Evolutionary conservation across 2,113 vertebrate genomes (phyloP).

Genomic region (Ochotona curzoniae): DNA sequence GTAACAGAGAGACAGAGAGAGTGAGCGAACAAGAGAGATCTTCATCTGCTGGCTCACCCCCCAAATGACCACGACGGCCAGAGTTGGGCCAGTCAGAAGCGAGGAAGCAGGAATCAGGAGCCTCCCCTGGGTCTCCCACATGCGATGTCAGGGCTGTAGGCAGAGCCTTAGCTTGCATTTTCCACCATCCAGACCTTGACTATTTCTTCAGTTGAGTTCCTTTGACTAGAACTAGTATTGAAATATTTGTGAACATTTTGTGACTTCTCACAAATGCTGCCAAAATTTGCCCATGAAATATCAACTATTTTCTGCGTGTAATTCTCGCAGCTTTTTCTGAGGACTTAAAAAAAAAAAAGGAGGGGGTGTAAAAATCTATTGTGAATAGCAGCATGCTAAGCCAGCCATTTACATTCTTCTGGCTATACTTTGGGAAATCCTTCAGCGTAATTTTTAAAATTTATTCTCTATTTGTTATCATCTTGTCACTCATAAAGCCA

Average conservation of each 20-base stretch:
- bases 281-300: background rate
- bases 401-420: background rate
- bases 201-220: background rate
- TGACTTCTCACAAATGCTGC: background rate
- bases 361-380: background rate
- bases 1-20: too few relatives aligned
- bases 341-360: too few relatives aligned
- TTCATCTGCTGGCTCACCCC: too few relatives aligned
- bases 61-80: too few relatives aligned
- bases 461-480: background rate
- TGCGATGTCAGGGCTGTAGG: too few relatives aligned
- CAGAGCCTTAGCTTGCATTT: too few relatives aligned
- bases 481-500: background rate
- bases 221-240: background rate
- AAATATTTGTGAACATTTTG: background rate
- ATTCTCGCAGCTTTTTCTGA: background rate
- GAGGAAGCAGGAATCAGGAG: too few relatives aligned
- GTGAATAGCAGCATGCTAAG: background rate
- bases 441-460: background rate
- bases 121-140: too few relatives aligned
- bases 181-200: background rate
- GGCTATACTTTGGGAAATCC: background rate
- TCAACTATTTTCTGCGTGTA: background rate
- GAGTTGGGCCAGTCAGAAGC: too few relatives aligned
- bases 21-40: too few relatives aligned